Evolutionary conservation across 2,888 invertebrate genomes (phyloP).

Genomic region (Hypolimnas misippus): DNA sequence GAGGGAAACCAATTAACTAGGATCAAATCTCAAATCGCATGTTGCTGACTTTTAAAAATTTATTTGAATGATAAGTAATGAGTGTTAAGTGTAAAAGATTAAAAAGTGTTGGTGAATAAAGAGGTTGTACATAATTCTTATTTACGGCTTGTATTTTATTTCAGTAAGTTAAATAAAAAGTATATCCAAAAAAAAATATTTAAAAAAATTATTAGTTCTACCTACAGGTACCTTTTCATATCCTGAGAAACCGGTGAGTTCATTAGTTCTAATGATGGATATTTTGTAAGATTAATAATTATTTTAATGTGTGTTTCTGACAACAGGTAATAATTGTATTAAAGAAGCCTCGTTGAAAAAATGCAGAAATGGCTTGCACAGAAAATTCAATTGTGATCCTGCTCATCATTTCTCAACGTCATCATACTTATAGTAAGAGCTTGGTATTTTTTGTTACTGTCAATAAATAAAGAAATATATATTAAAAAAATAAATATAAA

Average conservation of each 20-base stretch:
- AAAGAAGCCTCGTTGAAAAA: not conserved
- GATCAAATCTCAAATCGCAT: slow-evolving; percentile 49
- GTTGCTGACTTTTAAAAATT: slow-evolving; percentile 57
- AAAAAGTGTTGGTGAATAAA: slow-evolving; percentile 63
- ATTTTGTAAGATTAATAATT: slow-evolving; percentile 48
- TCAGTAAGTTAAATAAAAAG: slow-evolving; percentile 69
- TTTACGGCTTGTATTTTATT: slow-evolving; percentile 75
- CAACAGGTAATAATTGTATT: slow-evolving; percentile 64
- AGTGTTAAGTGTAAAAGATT: slow-evolving; percentile 68
- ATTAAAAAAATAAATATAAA: slow-evolving; percentile 44
- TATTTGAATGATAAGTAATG: slow-evolving; percentile 56
- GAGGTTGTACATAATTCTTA: slow-evolving; percentile 78
- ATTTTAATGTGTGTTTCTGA: slow-evolving; percentile 52
- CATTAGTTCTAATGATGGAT: slow-evolving; percentile 56
- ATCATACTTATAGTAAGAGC: slow-evolving; percentile 78
- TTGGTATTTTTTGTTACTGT: slow-evolving; percentile 80
- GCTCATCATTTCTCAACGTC: slow-evolving; percentile 30
- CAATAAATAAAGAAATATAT: slow-evolving; percentile 64
- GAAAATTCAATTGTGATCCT: slow-evolving; percentile 27
- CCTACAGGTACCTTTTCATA: slow-evolving; percentile 55
- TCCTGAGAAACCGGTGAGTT: slow-evolving; percentile 67
- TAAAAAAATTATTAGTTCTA: slow-evolving; percentile 57
- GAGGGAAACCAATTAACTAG: slow-evolving; percentile 71
- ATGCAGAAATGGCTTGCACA: slow-evolving; percentile 17
- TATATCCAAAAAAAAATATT: slow-evolving; percentile 69